These are phyloP conservation scores for Tupiocoris notatus DNA, from an alignment of 2,888 invertebrate genomes.

Conservation along the genomic window DNA sequence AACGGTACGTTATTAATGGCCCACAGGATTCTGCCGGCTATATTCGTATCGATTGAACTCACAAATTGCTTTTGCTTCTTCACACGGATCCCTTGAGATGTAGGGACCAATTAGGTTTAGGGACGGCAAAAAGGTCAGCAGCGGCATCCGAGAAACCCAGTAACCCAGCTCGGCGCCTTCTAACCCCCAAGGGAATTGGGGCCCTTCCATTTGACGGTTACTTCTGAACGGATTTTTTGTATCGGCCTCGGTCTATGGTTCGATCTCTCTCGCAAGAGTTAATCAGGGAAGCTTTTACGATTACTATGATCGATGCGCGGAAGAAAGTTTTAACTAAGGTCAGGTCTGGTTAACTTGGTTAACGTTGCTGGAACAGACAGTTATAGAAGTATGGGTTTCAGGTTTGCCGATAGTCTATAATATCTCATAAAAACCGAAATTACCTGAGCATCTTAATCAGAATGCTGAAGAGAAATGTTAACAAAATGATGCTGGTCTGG, in stretches of 20 bases:
- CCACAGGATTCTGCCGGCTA: background rate
- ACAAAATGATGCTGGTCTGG: too few relatives aligned
- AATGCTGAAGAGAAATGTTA: too few relatives aligned
- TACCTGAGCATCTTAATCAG: too few relatives aligned
- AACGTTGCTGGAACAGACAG: too few relatives aligned
- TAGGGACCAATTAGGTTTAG: constrained; percentile 24
- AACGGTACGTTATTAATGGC: background rate
- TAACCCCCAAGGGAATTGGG: background rate
- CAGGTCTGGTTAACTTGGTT: too few relatives aligned
- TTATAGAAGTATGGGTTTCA: too few relatives aligned
- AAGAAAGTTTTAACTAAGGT: too few relatives aligned
- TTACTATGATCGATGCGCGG: too few relatives aligned
- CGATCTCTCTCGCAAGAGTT: background rate
- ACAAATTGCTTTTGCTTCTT: background rate
- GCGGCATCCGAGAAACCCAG: background rate
- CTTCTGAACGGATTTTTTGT: background rate
- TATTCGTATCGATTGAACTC: background rate
- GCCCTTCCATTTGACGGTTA: background rate
- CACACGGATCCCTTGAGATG: background rate
- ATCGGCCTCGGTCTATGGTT: background rate
- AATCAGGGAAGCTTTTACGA: background rate
- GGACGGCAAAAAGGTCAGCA: constrained; percentile 5
- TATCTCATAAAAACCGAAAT: too few relatives aligned
- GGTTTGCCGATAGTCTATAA: too few relatives aligned
- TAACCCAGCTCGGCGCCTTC: background rate